Conservation (phyloP, 2,797 vertebrate genomes). For the Anguilla pacifica region DNA sequence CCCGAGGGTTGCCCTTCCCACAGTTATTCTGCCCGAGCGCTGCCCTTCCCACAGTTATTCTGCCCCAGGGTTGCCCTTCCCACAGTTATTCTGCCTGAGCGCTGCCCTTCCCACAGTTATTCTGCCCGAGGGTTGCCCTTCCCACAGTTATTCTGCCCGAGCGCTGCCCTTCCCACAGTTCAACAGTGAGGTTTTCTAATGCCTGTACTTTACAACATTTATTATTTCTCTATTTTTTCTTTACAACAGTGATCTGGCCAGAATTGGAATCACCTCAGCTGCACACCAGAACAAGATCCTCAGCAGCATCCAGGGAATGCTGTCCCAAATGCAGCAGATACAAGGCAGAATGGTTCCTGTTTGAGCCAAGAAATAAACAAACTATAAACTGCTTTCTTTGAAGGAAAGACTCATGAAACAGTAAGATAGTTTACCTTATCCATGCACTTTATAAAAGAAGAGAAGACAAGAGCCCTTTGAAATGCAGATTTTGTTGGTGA, state of each 20-base stretch:
- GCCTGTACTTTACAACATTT: neutral
- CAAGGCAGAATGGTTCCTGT: conserved; percentile 97
- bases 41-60: too few species aligned
- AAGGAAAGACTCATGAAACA: conserved; percentile 49
- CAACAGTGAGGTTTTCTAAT: neutral
- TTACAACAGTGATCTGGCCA: conserved; percentile 83
- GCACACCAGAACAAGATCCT: conserved; percentile 94
- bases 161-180: too few species aligned
- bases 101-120: too few species aligned
- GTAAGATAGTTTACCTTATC: conserved; percentile 98
- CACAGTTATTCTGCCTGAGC: too few species aligned
- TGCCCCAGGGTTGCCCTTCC: too few species aligned
- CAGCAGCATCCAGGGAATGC: conserved; percentile 90
- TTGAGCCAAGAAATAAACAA: conserved; percentile 76
- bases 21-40: too few species aligned
- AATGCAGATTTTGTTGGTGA: conserved; percentile 68
- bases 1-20: too few species aligned
- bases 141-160: too few species aligned
- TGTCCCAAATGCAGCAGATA: conserved; percentile 94
- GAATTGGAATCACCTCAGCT: conserved; percentile 87
- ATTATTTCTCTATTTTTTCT: conserved; percentile 33
- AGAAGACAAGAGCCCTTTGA: conserved; percentile 65
- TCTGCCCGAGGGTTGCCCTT: too few species aligned
- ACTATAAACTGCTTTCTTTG: conserved; percentile 69
- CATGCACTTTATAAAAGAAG: conserved; percentile 88